A percentile compares a stretch with the other conserved stretches of the same genome.
phyloP scores from a whole-genome alignment of 1,140 invertebrate genomes.

The Lethocerus indicus region DNA sequence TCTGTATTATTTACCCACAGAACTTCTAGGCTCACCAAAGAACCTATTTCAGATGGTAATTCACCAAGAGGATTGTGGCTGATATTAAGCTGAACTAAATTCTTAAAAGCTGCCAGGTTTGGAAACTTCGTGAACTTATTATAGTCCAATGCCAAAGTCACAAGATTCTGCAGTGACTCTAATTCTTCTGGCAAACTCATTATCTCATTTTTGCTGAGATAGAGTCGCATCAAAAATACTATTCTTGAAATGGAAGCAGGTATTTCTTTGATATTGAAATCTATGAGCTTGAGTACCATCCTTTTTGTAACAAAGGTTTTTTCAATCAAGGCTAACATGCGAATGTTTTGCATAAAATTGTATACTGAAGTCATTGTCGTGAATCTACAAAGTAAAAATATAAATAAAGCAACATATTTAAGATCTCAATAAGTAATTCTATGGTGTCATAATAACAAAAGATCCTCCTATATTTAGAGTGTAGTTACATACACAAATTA shows the following conservation, averaged over 20 bases:
- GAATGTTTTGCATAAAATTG: too few species aligned
- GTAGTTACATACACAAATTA: too few species aligned
- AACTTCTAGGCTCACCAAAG: not conserved
- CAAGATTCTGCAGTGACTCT: not conserved
- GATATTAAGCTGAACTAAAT: conserved; percentile 1
- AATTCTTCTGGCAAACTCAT: not conserved
- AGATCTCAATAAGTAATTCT: too few species aligned
- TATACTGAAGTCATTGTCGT: too few species aligned
- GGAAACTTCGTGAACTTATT: not conserved
- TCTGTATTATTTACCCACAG: conserved; percentile 4
- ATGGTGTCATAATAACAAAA: too few species aligned
- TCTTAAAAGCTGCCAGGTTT: not conserved
- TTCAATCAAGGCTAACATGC: too few species aligned
- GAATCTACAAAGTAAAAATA: too few species aligned
- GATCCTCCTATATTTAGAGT: too few species aligned
- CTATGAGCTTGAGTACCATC: not conserved
- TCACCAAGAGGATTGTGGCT: conserved; percentile 2
- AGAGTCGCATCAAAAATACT: not conserved
- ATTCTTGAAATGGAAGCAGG: not conserved
- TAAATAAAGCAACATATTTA: too few species aligned
- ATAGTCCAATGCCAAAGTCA: conserved; percentile 1
- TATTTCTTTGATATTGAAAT: conserved; percentile 3
- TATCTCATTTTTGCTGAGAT: not conserved
- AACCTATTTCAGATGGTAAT: not conserved
- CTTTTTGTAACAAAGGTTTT: not conserved